These are phyloP conservation scores for Parus major DNA, from an alignment of 2,113 vertebrate species.

Conservation along the genomic window DNA sequence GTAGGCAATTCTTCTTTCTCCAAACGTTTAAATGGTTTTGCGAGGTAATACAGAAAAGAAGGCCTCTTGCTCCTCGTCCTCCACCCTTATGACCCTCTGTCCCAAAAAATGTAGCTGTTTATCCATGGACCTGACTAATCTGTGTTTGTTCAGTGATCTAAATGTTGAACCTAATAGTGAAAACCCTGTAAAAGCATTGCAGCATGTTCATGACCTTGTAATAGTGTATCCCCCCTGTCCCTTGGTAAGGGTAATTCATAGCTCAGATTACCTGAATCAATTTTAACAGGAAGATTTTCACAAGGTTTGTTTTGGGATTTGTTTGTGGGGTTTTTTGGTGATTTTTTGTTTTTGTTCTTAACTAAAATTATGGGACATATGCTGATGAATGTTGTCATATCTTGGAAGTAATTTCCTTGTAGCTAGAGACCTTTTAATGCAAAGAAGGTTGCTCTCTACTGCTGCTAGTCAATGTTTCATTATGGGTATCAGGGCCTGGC, in stretches of 20 bases:
- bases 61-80: not conserved
- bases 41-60: not conserved
- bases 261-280: not conserved
- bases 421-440: not conserved
- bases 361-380: not conserved
- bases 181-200: not conserved
- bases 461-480: not conserved
- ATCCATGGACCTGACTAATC: not conserved
- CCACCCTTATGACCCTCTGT: not conserved
- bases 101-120: not conserved
- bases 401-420: not conserved
- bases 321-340: not conserved
- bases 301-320: not conserved
- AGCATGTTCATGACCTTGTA: not conserved
- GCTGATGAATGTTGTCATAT: not conserved
- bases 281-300: not conserved
- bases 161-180: not conserved
- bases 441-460: not conserved
- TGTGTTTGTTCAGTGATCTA: not conserved
- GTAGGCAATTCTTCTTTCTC: not conserved
- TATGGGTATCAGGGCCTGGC: fast-evolving
- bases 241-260: not conserved
- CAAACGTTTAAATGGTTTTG: not conserved
- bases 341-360: not conserved
- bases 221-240: not conserved